Evolutionary conservation across 1,140 invertebrate species (phyloP).

Genomic region (Zaprionus camerounensis): DNA sequence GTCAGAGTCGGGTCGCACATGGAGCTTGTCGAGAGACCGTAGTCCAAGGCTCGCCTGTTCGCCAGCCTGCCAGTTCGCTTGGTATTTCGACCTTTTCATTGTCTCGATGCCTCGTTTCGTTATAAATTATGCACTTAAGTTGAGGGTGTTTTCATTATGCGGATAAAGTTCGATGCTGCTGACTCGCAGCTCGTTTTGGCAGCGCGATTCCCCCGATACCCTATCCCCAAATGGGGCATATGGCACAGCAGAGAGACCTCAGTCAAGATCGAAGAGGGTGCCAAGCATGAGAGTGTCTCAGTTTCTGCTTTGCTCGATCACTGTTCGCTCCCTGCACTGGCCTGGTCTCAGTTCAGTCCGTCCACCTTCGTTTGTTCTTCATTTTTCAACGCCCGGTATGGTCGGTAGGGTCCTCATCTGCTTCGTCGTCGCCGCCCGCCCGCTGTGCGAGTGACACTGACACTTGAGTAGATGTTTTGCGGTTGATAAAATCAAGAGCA

Average conservation of each 20-base stretch:
- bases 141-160: constrained; percentile 81
- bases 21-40: neutral
- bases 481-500: constrained; percentile 83
- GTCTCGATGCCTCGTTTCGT: constrained; percentile 64
- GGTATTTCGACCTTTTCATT: constrained; percentile 63
- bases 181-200: constrained; percentile 11
- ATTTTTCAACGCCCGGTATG: constrained; percentile 79
- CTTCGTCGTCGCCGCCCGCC: constrained; percentile 62
- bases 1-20: constrained; percentile 9
- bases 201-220: neutral
- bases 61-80: constrained; percentile 21
- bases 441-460: constrained; percentile 82
- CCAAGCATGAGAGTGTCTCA: neutral
- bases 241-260: neutral
- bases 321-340: constrained; percentile 24
- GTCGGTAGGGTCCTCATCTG: constrained; percentile 54
- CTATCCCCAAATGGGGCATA: neutral
- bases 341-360: constrained; percentile 34
- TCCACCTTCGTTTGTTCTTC: constrained; percentile 72
- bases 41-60: constrained; percentile 35
- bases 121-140: constrained; percentile 83
- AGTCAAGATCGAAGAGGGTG: neutral
- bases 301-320: neutral
- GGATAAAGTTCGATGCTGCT: constrained; percentile 68
- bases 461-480: constrained; percentile 83